A percentile compares a stretch with the other conserved stretches of the same genome.
phyloP scores from a whole-genome alignment of 1,140 invertebrate species.

The Ctenoplectra terminalis region DNA sequence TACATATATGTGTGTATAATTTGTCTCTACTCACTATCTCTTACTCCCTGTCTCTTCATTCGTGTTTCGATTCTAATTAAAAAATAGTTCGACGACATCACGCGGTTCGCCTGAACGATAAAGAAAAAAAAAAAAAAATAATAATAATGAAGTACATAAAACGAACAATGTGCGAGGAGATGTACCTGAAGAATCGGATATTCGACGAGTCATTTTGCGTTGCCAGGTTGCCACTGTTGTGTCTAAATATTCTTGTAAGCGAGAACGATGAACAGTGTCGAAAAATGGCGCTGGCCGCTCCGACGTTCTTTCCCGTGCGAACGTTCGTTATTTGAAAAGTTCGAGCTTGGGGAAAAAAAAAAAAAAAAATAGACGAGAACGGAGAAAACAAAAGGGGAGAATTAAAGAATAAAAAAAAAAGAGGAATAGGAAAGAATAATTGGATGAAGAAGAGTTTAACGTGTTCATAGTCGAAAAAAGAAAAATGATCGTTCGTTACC shows the following conservation, averaged over 20 bases:
- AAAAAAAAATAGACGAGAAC: background rate
- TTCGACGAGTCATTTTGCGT: slow-evolving; percentile 54
- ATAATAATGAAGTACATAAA: background rate
- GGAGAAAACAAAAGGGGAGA: background rate
- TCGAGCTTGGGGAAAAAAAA: no score
- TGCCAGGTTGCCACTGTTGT: slow-evolving; percentile 51
- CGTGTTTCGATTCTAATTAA: slow-evolving; percentile 13
- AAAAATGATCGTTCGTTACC: background rate
- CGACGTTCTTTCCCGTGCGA: background rate
- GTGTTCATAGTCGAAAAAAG: background rate
- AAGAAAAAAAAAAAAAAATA: background rate
- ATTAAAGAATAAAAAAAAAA: background rate
- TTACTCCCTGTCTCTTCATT: slow-evolving; percentile 4
- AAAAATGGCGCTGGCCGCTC: background rate
- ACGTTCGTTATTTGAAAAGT: background rate
- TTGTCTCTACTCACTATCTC: slow-evolving; percentile 20
- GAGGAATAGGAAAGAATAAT: no score
- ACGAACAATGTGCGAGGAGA: slow-evolving; percentile 53
- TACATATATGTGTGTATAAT: slow-evolving; percentile 49
- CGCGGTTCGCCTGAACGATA: slow-evolving; percentile 39
- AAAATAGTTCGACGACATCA: slow-evolving; percentile 23
- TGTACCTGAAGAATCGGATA: slow-evolving; percentile 71
- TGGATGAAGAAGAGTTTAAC: background rate
- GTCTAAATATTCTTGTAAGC: slow-evolving; percentile 33
- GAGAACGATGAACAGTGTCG: background rate